phyloP scores from a whole-genome alignment of 2,888 invertebrate species.

The Caenorhabditis becei region DNA sequence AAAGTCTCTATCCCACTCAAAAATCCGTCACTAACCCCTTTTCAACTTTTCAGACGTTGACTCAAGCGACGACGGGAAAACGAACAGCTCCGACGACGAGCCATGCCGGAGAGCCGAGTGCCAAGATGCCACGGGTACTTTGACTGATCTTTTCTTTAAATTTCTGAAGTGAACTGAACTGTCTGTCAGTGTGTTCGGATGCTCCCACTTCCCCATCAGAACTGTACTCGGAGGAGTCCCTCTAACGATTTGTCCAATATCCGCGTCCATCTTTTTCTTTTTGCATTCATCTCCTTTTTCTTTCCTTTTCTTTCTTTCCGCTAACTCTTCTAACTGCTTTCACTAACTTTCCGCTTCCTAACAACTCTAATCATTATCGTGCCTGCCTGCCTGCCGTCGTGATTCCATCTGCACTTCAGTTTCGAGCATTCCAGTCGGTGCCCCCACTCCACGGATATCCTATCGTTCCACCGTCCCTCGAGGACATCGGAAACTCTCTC shows the following conservation, averaged over 20 bases:
- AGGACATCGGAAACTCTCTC: constrained; percentile 43
- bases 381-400: too few species aligned
- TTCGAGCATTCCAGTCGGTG: constrained; percentile 3
- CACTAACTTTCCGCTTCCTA: not conserved
- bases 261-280: not conserved
- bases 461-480: constrained; percentile 21
- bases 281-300: not conserved
- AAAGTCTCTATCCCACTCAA: too few species aligned
- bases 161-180: constrained; percentile 25
- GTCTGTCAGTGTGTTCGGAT: constrained; percentile 29
- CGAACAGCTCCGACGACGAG: constrained; percentile 16
- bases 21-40: not conserved
- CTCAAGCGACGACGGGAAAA: constrained; percentile 38
- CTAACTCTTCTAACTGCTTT: not conserved
- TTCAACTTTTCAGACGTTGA: constrained; percentile 29
- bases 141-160: not conserved
- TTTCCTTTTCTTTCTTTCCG: constrained; percentile 4
- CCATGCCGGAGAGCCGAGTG: constrained; percentile 37
- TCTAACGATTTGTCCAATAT: too few species aligned
- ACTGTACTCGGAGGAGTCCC: not conserved
- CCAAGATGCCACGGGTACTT: constrained; percentile 44
- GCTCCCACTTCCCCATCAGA: not conserved
- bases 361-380: too few species aligned
- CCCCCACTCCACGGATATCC: not conserved
- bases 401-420: too few species aligned